phyloP scores from a whole-genome alignment of 2,888 invertebrate species.

The Tolmerus cingulatus region DNA sequence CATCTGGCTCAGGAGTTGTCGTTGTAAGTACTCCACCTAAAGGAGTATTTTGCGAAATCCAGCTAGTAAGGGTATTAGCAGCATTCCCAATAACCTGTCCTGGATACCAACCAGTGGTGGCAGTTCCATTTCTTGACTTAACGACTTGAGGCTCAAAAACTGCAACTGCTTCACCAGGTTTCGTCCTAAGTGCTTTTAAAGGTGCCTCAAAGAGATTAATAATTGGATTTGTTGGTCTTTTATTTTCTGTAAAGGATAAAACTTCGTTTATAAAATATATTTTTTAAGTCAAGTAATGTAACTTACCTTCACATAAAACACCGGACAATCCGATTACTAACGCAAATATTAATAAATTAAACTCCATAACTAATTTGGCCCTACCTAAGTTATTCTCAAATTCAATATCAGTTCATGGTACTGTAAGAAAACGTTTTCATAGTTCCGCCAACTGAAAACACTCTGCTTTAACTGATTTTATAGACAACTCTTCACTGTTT shows the following conservation, averaged over 20 bases:
- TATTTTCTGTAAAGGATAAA: neutral
- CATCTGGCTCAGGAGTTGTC: constrained; percentile 11
- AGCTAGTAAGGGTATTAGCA: constrained; percentile 20
- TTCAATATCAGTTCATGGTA: constrained; percentile 4
- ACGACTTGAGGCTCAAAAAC: constrained; percentile 43
- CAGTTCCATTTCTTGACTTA: neutral
- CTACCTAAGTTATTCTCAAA: neutral
- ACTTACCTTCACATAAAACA: neutral
- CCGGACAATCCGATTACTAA: neutral
- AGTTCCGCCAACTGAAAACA: constrained; percentile 47
- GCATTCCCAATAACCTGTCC: neutral
- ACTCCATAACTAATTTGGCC: neutral
- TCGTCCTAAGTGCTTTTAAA: constrained; percentile 44
- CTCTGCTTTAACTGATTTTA: constrained; percentile 46
- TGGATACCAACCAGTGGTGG: constrained; percentile 1
- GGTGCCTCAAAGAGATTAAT: constrained; percentile 48
- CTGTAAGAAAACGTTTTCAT: neutral
- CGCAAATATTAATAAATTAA: neutral
- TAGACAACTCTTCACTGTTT: constrained; percentile 42
- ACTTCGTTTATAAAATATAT: neutral
- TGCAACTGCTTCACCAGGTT: constrained; percentile 43
- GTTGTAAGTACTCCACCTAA: neutral
- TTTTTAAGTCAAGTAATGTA: neutral
- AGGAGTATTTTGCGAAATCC: neutral
- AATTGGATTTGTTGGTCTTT: constrained; percentile 43